Conservation (phyloP, 2,113 vertebrate species). For the Cranoglanis bouderius region DNA sequence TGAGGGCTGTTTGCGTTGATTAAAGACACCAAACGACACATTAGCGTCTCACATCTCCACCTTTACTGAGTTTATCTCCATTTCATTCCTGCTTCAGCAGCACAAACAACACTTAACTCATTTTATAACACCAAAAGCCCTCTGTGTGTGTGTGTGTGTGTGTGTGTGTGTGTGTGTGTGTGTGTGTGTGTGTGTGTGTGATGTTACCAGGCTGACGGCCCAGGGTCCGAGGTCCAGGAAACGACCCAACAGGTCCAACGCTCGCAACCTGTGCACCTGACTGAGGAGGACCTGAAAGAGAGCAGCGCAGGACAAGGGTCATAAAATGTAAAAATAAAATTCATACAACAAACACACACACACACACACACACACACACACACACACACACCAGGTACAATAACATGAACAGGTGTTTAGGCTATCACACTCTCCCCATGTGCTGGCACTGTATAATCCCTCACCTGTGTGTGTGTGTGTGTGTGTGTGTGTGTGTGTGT, state of each 20-base stretch:
- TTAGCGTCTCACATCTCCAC: neutral
- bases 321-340: neutral
- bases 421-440: slow-evolving; percentile 56
- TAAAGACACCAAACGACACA: neutral
- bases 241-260: slow-evolving; percentile 88
- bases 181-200: neutral
- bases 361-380: slow-evolving; percentile 17
- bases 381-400: slow-evolving; percentile 23
- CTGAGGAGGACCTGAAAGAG: slow-evolving; percentile 91
- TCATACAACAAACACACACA: neutral
- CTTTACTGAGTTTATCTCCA: slow-evolving; percentile 23
- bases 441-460: slow-evolving; percentile 43
- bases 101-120: neutral
- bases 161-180: slow-evolving; percentile 16
- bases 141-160: slow-evolving; percentile 11
- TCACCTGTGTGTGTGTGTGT: slow-evolving; percentile 37
- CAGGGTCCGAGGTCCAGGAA: slow-evolving; percentile 97
- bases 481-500: slow-evolving; percentile 35
- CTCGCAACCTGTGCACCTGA: slow-evolving; percentile 93
- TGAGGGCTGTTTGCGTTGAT: neutral
- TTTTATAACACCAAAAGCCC: neutral
- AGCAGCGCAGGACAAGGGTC: slow-evolving; percentile 16
- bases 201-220: slow-evolving; percentile 91
- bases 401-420: slow-evolving; percentile 60
- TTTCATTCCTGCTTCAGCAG: neutral